phyloP scores from a whole-genome alignment of 53 echinoderm and acorn worm genomes.

The Stichopus horrens region DNA sequence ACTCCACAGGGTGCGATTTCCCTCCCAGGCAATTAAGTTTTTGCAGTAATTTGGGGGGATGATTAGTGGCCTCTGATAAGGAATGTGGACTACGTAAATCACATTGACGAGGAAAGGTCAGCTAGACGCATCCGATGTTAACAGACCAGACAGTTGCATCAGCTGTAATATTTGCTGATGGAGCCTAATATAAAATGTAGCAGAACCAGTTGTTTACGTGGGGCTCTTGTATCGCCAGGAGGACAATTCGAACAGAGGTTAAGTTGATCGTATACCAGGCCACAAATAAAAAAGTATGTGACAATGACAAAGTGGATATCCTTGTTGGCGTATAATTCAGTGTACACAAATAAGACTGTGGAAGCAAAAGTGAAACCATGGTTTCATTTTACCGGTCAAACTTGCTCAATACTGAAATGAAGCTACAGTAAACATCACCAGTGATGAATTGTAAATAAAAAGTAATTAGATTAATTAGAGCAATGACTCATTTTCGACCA shows the following conservation, averaged over 20 bases:
- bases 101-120: constrained; percentile 26
- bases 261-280: not conserved
- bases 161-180: constrained; percentile 9
- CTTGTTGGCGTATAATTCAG: no score
- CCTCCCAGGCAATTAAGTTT: constrained; percentile 24
- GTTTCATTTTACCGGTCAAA: no score
- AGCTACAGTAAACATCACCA: no score
- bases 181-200: constrained; percentile 13
- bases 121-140: not conserved
- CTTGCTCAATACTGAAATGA: no score
- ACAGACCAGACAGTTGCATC: constrained; percentile 14
- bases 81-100: constrained; percentile 27
- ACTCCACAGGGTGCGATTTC: constrained; percentile 21
- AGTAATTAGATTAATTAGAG: no score
- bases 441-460: no score
- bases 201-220: not conserved
- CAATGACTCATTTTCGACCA: no score
- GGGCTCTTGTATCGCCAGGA: not conserved
- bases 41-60: constrained; percentile 33
- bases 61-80: constrained; percentile 22
- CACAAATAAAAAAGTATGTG: not conserved
- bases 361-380: no score
- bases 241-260: not conserved
- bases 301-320: no score
- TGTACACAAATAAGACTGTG: no score